Base-by-base conservation (phyloP, 2,113 vertebrate species). In the Sturnus vulgaris region DNA sequence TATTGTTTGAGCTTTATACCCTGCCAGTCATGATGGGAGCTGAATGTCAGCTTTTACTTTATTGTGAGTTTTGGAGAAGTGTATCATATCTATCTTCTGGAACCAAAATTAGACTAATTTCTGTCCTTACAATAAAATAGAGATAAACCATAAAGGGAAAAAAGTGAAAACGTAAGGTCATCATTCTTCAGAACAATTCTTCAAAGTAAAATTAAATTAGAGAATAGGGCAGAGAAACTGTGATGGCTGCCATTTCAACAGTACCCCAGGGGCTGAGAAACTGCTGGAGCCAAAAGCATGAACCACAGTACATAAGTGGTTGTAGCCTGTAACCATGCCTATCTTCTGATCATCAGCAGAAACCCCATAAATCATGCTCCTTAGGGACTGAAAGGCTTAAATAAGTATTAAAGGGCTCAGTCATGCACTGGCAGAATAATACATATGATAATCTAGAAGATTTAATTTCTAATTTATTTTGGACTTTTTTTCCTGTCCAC, bases 381-480 rank as follows among this genome's bases (percentile, higher is more conserved):
- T 85, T 33, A 8, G 76, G 68, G 77, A 82, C 37, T 68, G 53
- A 35, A 68, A 86, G 69, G 76, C 64, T 94, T 82, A 88, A 97
- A 60, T 30, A 88, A 82, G 37, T 70, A 85, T 86, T 90, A 82
- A 82, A 81, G 52, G 35, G 61, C 56, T 95, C 84, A 59, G 52
- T 66, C 63, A 47, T 90, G 71, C 24, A 19, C 47, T 90, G 92
- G 75, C 44, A 88, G 50, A 84, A 52, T 80, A 70, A 73, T 47
- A 59, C 60, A 44, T 39, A n/a, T 13, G 47, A 42, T 56, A 75
- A 95, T 78, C 37, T 60, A 60, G 49, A 68, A 8, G 9, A 57
- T 69, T 91, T 87, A 57, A 87, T 79, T 91, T 76, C 57, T 87
- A 25, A 66, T 92, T 93, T 91, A 35, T n/a, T 92, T 86, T 25